These are phyloP conservation scores for Lathronympha strigana DNA, from an alignment of 2,888 invertebrate genomes.

Conservation along the genomic window DNA sequence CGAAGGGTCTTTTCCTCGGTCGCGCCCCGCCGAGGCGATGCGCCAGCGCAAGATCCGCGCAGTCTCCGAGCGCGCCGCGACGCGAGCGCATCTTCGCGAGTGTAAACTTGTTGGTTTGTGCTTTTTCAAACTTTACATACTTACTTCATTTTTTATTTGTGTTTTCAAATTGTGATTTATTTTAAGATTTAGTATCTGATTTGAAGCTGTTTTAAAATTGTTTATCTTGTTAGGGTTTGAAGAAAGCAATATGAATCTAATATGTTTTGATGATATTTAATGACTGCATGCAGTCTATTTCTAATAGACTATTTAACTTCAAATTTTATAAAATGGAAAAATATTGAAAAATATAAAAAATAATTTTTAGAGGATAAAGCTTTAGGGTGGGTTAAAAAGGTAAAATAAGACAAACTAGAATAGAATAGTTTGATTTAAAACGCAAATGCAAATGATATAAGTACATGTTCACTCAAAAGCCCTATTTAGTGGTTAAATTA, in stretches of 20 bases:
- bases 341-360: not conserved
- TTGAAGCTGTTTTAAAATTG: not conserved
- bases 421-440: no score
- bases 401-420: not conserved
- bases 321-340: not conserved
- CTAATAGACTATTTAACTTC: not conserved
- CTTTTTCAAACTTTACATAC: constrained; percentile 50
- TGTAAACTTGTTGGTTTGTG: constrained; percentile 43
- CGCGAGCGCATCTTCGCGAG: constrained; percentile 62
- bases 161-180: constrained; percentile 9
- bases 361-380: no score
- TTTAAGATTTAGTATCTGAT: not conserved
- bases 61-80: constrained; percentile 60
- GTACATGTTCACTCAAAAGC: no score
- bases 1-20: constrained; percentile 22
- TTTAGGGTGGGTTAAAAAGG: not conserved
- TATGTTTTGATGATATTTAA: not conserved
- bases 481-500: no score
- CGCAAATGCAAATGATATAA: no score
- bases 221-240: not conserved
- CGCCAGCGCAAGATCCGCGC: constrained; percentile 52
- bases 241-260: not conserved
- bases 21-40: constrained; percentile 43
- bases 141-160: constrained; percentile 44
- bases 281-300: not conserved